Conservation (phyloP, 2,888 invertebrate genomes). For the Plagodis dolabraria region DNA sequence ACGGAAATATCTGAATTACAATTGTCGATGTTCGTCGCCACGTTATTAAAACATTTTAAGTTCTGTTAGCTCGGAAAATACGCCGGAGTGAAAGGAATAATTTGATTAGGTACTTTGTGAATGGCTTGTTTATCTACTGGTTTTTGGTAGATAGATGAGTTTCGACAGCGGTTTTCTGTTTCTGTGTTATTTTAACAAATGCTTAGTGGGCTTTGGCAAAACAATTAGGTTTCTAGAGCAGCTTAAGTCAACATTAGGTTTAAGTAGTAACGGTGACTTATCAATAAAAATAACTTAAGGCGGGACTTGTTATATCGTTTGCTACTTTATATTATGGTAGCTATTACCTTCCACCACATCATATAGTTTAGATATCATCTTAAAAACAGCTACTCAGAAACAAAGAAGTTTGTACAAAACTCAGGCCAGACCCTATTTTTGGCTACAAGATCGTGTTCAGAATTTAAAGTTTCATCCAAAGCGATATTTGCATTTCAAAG, state of each 20-base stretch:
- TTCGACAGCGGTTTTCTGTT: constrained; percentile 2
- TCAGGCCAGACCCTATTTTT: not conserved
- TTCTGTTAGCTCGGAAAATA: constrained; percentile 33
- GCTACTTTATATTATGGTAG: no score
- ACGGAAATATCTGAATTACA: constrained; percentile 25
- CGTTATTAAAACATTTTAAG: constrained; percentile 32
- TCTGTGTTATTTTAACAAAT: constrained; percentile 7
- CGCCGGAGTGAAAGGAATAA: constrained; percentile 21
- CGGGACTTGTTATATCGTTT: no score
- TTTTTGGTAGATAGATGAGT: constrained; percentile 6
- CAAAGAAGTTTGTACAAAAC: no score
- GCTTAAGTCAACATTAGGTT: no score
- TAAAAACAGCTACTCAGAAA: no score
- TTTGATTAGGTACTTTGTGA: constrained; percentile 25
- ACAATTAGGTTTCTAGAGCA: not conserved
- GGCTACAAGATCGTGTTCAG: not conserved
- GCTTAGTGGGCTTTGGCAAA: not conserved
- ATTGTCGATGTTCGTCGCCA: constrained; percentile 22
- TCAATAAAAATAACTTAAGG: no score
- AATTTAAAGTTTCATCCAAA: not conserved
- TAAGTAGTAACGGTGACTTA: no score
- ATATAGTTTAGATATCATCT: no score
- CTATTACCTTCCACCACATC: no score
- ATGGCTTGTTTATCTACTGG: constrained; percentile 17
- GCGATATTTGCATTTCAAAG: not conserved